A percentile compares a stretch with the other conserved stretches of the same genome.
phyloP scores from a whole-genome alignment of 2,113 vertebrate species.

The Campylomormyrus numenius region DNA sequence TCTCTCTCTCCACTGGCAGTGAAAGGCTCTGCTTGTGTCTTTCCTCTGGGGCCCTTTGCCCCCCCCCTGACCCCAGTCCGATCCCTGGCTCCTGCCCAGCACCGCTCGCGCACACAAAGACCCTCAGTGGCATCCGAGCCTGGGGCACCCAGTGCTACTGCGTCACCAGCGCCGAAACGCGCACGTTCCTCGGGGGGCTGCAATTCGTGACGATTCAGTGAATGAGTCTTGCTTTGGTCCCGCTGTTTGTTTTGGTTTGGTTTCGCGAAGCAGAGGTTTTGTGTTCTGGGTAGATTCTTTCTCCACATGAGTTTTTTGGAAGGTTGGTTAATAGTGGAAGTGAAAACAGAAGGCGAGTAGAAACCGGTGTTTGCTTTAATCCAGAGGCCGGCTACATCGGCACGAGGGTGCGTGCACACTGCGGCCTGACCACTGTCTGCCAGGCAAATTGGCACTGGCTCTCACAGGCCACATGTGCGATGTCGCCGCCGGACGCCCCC shows the following conservation, averaged over 20 bases:
- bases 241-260: slow-evolving; percentile 41
- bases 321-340: slow-evolving; percentile 21
- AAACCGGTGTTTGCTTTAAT: slow-evolving; percentile 14
- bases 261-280: slow-evolving; percentile 9
- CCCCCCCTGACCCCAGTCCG: background rate
- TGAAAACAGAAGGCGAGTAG: slow-evolving; percentile 22
- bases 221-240: slow-evolving; percentile 44
- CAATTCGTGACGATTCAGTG: background rate
- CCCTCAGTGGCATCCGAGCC: background rate
- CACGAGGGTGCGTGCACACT: slow-evolving; percentile 33
- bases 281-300: slow-evolving; percentile 33
- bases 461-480: background rate
- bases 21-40: background rate
- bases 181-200: background rate
- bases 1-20: background rate
- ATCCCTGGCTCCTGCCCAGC: background rate
- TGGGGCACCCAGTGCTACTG: too few species aligned
- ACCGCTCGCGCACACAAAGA: background rate
- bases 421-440: slow-evolving; percentile 34
- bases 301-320: slow-evolving; percentile 26
- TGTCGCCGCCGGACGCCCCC: background rate
- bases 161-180: background rate
- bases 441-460: slow-evolving; percentile 29
- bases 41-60: background rate
- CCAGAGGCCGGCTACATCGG: slow-evolving; percentile 25